phyloP scores from a whole-genome alignment of 2,888 invertebrate species.

The Mesochorus sp. region DNA sequence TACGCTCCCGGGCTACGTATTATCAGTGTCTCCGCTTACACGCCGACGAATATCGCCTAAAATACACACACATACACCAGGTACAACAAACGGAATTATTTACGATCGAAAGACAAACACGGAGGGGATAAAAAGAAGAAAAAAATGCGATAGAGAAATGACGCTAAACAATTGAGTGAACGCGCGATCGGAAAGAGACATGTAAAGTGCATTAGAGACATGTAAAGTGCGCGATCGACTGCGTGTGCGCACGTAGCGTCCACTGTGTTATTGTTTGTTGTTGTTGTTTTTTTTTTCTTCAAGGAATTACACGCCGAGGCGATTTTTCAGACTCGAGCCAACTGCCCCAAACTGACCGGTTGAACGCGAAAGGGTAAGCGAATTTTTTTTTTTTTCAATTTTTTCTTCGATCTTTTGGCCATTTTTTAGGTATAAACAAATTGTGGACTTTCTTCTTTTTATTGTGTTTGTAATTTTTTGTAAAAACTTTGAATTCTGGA shows the following conservation, averaged over 20 bases:
- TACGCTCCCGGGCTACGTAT: constrained; percentile 41
- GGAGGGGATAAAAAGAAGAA: no score
- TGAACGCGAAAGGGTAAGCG: constrained; percentile 70
- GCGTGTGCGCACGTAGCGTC: constrained; percentile 43
- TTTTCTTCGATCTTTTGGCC: constrained; percentile 7
- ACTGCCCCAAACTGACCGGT: constrained; percentile 6
- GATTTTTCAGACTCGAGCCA: no score
- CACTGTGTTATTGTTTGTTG: constrained; percentile 4
- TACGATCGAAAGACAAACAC: no score
- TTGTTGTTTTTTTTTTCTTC: constrained; percentile 15
- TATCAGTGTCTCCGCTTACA: no score
- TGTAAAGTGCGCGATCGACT: constrained; percentile 20
- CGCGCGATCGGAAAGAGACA: background rate
- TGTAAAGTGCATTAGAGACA: background rate
- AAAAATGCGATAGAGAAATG: background rate
- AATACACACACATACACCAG: no score
- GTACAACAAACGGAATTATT: no score
- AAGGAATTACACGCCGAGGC: background rate
- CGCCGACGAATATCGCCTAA: no score
- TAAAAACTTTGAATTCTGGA: no score
- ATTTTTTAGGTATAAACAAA: background rate
- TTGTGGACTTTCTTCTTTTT: background rate
- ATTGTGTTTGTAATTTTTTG: no score
- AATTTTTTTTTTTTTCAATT: background rate
- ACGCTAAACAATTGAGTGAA: constrained; percentile 1